Evolutionary conservation across 2,888 invertebrate species (phyloP).

Genomic region (Amblyjoppa fuscipennis): DNA sequence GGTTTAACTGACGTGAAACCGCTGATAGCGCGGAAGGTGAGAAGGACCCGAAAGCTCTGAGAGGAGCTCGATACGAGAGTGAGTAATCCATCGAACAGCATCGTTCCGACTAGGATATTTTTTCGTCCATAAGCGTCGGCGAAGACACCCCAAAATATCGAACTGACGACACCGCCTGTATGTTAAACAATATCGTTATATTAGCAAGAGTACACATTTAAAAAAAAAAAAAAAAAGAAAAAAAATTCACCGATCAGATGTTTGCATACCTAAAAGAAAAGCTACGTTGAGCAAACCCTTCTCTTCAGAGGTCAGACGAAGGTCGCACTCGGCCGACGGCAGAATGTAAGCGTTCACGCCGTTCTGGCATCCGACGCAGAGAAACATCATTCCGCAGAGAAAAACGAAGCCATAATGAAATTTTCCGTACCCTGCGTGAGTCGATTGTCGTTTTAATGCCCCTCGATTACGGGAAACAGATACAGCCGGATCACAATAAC

Average conservation of each 20-base stretch:
- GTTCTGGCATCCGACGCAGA: slow-evolving; percentile 89
- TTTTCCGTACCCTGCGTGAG: slow-evolving; percentile 86
- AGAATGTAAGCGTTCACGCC: slow-evolving; percentile 90
- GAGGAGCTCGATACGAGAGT: slow-evolving; percentile 88
- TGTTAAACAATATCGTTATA: slow-evolving; percentile 20
- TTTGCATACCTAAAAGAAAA: slow-evolving; percentile 89
- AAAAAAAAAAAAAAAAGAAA: background rate
- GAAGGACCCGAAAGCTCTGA: slow-evolving; percentile 87
- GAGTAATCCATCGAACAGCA: slow-evolving; percentile 86
- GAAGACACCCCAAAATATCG: slow-evolving; percentile 92
- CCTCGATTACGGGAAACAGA: background rate
- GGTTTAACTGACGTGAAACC: slow-evolving; percentile 86
- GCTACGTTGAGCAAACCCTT: slow-evolving; percentile 91
- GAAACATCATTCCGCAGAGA: slow-evolving; percentile 89
- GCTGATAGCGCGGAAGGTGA: slow-evolving; percentile 88
- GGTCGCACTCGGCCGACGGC: slow-evolving; percentile 91
- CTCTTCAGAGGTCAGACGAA: slow-evolving; percentile 88
- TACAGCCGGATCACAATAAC: slow-evolving; percentile 3
- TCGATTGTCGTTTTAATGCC: background rate
- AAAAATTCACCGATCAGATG: background rate
- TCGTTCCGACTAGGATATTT: slow-evolving; percentile 86
- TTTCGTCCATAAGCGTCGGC: slow-evolving; percentile 92
- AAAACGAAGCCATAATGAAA: slow-evolving; percentile 89
- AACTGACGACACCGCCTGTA: slow-evolving; percentile 90
- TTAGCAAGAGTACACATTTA: background rate